These are phyloP conservation scores for Anolis apletophallus DNA, from an alignment of 2,797 vertebrate species.

Conservation along the genomic window DNA sequence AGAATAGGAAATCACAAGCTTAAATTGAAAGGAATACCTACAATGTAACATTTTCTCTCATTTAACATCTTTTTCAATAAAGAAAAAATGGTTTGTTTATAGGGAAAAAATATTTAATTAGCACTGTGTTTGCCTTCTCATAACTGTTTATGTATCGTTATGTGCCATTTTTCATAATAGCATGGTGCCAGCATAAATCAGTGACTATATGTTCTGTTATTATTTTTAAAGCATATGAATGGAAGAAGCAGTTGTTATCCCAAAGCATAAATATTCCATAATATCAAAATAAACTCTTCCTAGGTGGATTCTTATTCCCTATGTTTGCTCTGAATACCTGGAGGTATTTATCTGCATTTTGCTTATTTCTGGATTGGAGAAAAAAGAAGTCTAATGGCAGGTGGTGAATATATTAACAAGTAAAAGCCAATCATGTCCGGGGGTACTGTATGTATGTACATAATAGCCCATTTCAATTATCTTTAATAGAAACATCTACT, in stretches of 20 bases:
- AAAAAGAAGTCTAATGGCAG: not conserved
- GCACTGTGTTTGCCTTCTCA: not conserved
- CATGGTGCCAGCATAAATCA: not conserved
- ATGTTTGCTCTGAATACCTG: not conserved
- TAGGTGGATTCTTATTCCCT: not conserved
- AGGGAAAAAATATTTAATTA: not conserved
- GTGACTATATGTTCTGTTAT: not conserved
- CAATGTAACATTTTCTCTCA: not conserved
- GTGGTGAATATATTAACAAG: not conserved
- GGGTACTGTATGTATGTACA: too few species aligned
- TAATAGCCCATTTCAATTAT: not conserved
- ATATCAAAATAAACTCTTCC: not conserved
- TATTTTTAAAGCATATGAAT: not conserved
- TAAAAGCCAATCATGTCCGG: not conserved
- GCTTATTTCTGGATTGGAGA: not conserved
- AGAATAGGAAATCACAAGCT: not conserved
- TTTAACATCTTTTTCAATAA: not conserved
- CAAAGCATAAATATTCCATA: not conserved
- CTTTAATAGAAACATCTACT: slow-evolving; percentile 11
- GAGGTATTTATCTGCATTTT: not conserved
- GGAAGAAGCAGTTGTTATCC: not conserved
- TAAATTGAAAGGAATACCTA: not conserved
- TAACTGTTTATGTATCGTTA: not conserved
- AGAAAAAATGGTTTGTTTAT: not conserved
- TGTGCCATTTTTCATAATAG: not conserved